phyloP scores from a whole-genome alignment of 1,140 invertebrate species.

The Bombus pascuorum region DNA sequence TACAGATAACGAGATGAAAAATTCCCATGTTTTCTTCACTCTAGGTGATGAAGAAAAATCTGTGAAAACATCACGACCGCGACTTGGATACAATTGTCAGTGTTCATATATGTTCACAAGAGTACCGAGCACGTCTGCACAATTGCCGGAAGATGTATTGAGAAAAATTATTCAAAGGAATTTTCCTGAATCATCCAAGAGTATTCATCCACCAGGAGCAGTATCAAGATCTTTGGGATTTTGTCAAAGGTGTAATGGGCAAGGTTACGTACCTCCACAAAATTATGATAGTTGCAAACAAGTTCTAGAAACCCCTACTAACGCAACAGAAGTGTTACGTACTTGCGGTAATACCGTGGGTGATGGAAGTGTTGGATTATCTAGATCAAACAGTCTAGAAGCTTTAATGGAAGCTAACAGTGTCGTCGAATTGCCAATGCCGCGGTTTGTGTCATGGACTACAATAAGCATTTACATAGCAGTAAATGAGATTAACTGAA shows the following conservation, averaged over 20 bases:
- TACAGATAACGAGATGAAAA: slow-evolving; percentile 42
- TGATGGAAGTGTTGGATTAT: slow-evolving; percentile 55
- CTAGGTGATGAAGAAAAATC: slow-evolving; percentile 89
- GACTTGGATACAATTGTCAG: slow-evolving; percentile 68
- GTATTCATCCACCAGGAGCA: slow-evolving; percentile 66
- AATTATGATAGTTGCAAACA: slow-evolving; percentile 69
- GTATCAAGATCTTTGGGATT: slow-evolving; percentile 56
- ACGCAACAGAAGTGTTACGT: slow-evolving; percentile 76
- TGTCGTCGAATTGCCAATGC: slow-evolving; percentile 85
- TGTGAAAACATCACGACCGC: slow-evolving; percentile 66
- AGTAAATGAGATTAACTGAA: background rate
- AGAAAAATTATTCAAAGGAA: slow-evolving; percentile 78
- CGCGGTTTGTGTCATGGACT: slow-evolving; percentile 77
- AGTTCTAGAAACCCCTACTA: slow-evolving; percentile 76
- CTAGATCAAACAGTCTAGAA: slow-evolving; percentile 73
- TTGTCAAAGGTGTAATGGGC: slow-evolving; percentile 73
- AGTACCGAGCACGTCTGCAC: slow-evolving; percentile 75
- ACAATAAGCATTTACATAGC: background rate
- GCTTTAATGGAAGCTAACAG: slow-evolving; percentile 79
- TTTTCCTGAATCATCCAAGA: slow-evolving; percentile 78
- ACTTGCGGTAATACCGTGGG: slow-evolving; percentile 69
- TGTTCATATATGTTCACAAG: slow-evolving; percentile 74
- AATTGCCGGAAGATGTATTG: slow-evolving; percentile 74
- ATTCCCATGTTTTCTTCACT: slow-evolving; percentile 87
- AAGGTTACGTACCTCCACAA: slow-evolving; percentile 57